Evolutionary conservation across 2,888 invertebrate genomes (phyloP).

Genomic region (Slavum lentiscoides): DNA sequence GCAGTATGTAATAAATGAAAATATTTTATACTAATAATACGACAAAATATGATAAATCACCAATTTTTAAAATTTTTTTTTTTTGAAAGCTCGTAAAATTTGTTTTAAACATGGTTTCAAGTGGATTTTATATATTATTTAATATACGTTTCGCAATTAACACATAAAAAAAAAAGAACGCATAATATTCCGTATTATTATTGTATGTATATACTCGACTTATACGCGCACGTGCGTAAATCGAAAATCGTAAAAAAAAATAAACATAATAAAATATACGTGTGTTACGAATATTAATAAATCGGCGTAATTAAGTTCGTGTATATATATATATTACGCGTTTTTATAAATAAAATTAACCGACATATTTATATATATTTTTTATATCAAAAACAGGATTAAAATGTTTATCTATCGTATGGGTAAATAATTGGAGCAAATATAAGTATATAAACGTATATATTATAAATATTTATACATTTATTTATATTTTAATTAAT

Average conservation of each 20-base stretch:
- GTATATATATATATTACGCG: neutral
- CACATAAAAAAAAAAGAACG: too few relatives aligned
- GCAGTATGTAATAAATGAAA: too few relatives aligned
- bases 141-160: neutral
- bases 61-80: neutral
- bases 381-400: neutral
- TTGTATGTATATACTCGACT: neutral
- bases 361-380: neutral
- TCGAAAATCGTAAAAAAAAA: neutral
- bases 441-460: neutral
- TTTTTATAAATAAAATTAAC: neutral
- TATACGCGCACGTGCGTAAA: neutral
- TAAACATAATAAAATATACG: too few relatives aligned
- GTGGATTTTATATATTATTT: neutral
- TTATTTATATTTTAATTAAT: neutral
- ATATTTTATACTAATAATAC: too few relatives aligned
- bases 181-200: too few relatives aligned
- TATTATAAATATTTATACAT: too few relatives aligned
- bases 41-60: constrained; percentile 4
- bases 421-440: neutral
- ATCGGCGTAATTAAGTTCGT: neutral
- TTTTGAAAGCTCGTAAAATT: constrained; percentile 9
- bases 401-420: neutral
- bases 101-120: neutral
- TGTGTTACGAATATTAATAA: neutral